phyloP scores from a whole-genome alignment of 2,888 invertebrate species.

The Drosophila meridionalis region DNA sequence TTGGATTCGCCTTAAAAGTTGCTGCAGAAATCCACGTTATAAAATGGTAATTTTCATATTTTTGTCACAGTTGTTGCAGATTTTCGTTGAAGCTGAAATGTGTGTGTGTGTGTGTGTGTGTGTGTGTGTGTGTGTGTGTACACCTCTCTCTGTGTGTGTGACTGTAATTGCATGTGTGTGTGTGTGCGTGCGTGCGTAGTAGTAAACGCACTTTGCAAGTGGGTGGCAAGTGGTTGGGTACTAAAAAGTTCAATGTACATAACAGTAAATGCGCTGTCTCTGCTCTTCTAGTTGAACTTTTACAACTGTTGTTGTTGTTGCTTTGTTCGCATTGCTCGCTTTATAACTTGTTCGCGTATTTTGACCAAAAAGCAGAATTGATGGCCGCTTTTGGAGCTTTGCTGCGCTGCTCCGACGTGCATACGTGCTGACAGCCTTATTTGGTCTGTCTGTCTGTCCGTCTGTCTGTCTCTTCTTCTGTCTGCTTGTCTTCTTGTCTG shows the following conservation, averaged over 20 bases:
- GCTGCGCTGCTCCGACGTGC: slow-evolving; percentile 32
- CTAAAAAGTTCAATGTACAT: slow-evolving; percentile 74
- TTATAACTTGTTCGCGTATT: slow-evolving; percentile 78
- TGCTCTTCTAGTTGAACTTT: slow-evolving; percentile 11
- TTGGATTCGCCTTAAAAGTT: slow-evolving; percentile 41
- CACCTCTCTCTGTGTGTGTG: not conserved
- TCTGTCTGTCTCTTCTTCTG: slow-evolving; percentile 37
- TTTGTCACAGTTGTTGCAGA: slow-evolving; percentile 74
- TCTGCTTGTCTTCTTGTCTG: slow-evolving; percentile 38
- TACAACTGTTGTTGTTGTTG: slow-evolving; percentile 13
- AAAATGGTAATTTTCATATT: slow-evolving; percentile 77
- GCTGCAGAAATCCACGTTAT: slow-evolving; percentile 41
- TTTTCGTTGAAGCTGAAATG: slow-evolving; percentile 47
- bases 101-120: slow-evolving; percentile 8
- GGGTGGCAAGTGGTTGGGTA: slow-evolving; percentile 61
- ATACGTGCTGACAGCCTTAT: slow-evolving; percentile 69
- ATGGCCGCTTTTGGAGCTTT: slow-evolving; percentile 64
- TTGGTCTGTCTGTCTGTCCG: slow-evolving; percentile 57
- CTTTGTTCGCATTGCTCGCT: slow-evolving; percentile 75
- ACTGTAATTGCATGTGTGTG: slow-evolving; percentile 11
- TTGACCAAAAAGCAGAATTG: slow-evolving; percentile 75
- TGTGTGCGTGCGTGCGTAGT: slow-evolving; percentile 67
- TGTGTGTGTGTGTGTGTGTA: slow-evolving; percentile 15
- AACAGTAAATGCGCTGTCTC: slow-evolving; percentile 69
- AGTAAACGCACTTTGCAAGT: slow-evolving; percentile 80